Evolutionary conservation across 2,113 vertebrate species (phyloP).

Genomic region (Anguilla rostrata): DNA sequence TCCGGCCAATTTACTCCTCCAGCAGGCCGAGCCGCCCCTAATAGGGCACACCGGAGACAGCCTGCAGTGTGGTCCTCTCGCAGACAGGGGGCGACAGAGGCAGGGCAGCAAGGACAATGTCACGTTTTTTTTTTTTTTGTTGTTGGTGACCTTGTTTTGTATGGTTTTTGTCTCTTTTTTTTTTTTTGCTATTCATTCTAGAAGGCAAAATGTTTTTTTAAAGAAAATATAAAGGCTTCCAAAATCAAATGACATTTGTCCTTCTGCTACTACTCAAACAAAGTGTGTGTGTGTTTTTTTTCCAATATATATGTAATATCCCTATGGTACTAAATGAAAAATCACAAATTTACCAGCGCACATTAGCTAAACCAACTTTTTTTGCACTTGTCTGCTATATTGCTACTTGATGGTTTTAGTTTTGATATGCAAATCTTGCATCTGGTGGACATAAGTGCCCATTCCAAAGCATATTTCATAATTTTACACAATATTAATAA

Average conservation of each 20-base stretch:
- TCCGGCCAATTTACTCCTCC: slow-evolving; percentile 69
- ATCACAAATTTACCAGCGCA: too few species aligned
- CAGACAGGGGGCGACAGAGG: slow-evolving; percentile 40
- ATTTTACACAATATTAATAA: neutral
- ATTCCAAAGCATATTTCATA: slow-evolving; percentile 22
- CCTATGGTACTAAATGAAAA: too few species aligned
- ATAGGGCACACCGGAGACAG: slow-evolving; percentile 67
- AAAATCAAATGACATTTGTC: too few species aligned
- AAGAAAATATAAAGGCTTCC: neutral
- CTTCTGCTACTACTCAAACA: too few species aligned
- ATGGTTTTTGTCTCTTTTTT: neutral
- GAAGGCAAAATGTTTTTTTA: neutral
- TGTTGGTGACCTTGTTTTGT: neutral
- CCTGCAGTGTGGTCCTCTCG: slow-evolving; percentile 52
- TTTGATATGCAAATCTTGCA: neutral
- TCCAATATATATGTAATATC: too few species aligned
- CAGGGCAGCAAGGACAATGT: neutral
- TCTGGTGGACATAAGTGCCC: neutral
- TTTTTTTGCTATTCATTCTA: too few species aligned
- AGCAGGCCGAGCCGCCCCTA: slow-evolving; percentile 62
- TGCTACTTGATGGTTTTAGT: neutral
- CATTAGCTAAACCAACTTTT: too few species aligned
- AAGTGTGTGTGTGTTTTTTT: too few species aligned
- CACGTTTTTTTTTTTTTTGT: neutral
- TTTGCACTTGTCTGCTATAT: too few species aligned